Conservation (phyloP, 2,113 vertebrate genomes). For the Notarius quadriscutis region DNA sequence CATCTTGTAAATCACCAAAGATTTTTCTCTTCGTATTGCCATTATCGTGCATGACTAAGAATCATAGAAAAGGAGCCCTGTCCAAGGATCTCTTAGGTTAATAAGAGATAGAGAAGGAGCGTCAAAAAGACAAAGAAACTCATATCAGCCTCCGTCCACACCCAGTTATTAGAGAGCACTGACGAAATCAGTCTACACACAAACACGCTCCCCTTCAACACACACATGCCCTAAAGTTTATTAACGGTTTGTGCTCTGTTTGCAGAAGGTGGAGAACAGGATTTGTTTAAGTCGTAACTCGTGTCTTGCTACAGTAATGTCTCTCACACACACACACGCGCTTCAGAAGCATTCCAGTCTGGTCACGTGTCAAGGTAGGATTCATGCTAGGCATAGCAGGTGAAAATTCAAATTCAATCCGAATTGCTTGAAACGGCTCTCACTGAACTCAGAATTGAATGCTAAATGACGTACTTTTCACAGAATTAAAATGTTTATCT, state of each 20-base stretch:
- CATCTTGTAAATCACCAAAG: slow-evolving; percentile 5
- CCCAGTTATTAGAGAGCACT: slow-evolving; percentile 8
- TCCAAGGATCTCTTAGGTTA: not conserved
- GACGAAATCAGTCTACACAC: slow-evolving; percentile 20
- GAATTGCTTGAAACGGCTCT: too few relatives aligned
- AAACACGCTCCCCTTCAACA: slow-evolving; percentile 5
- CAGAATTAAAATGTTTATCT: too few relatives aligned
- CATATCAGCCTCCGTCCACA: slow-evolving; percentile 17
- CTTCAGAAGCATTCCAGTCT: not conserved
- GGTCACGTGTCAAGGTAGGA: not conserved
- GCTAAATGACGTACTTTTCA: too few relatives aligned
- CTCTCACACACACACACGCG: not conserved
- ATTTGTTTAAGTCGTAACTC: slow-evolving; percentile 2
- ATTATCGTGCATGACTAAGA: not conserved
- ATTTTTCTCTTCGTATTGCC: not conserved
- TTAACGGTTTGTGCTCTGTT: slow-evolving; percentile 34
- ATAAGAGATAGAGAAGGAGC: slow-evolving; percentile 2
- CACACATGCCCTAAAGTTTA: not conserved
- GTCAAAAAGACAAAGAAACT: slow-evolving; percentile 25
- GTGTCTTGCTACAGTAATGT: not conserved
- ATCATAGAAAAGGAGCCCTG: not conserved
- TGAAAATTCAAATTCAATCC: too few relatives aligned
- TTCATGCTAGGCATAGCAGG: too few relatives aligned
- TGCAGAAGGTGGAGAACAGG: slow-evolving; percentile 35
- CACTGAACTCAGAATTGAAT: too few relatives aligned